Conservation (phyloP, 2,797 vertebrate genomes). For the Psittacula derbiana region DNA sequence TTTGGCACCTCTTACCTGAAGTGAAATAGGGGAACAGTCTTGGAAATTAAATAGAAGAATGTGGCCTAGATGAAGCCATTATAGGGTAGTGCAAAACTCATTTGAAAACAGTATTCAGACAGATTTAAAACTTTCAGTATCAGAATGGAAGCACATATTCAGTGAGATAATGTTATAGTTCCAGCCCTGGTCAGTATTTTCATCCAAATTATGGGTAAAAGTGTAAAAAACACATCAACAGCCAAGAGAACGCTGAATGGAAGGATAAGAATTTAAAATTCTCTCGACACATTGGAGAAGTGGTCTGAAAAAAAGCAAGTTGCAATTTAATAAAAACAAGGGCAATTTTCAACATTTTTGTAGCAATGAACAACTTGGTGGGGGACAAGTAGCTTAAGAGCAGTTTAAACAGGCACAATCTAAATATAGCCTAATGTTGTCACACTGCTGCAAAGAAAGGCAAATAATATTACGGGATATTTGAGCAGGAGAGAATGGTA, state of each 20-base stretch:
- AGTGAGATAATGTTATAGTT: neutral
- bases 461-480: neutral
- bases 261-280: neutral
- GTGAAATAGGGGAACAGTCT: neutral
- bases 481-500: neutral
- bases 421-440: neutral
- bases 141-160: neutral
- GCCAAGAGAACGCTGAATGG: neutral
- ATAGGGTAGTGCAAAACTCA: neutral
- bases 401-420: neutral
- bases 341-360: neutral
- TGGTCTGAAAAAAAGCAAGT: neutral
- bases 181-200: neutral
- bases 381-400: neutral
- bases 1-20: neutral
- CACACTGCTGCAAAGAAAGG: neutral
- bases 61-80: neutral
- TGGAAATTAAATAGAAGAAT: neutral
- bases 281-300: accelerated
- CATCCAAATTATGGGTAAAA: neutral
- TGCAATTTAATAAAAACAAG: neutral
- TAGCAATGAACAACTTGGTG: neutral
- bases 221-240: neutral
- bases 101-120: neutral
- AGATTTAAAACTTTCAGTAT: neutral